phyloP scores from a whole-genome alignment of 2,888 invertebrate genomes.

The Caenorhabditis drosophilae region DNA sequence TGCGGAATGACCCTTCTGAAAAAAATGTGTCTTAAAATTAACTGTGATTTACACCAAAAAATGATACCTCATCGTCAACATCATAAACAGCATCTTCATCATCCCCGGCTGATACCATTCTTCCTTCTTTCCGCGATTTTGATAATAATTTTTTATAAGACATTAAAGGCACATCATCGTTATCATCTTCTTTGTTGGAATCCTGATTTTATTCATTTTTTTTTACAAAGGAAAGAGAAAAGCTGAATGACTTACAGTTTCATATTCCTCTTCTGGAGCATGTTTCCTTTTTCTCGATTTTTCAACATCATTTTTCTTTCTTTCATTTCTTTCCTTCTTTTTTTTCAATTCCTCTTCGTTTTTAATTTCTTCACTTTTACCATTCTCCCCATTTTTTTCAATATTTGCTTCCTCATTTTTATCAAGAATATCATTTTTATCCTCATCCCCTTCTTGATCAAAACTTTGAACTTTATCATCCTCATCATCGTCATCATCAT shows the following conservation, averaged over 20 bases:
- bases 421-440: constrained; percentile 9
- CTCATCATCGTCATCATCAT: constrained; percentile 21
- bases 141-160: constrained; percentile 21
- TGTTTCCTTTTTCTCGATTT: constrained; percentile 20
- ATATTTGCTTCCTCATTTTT: constrained; percentile 7
- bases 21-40: neutral
- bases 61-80: constrained; percentile 29
- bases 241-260: constrained; percentile 8
- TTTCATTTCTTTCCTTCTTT: neutral
- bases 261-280: constrained; percentile 34
- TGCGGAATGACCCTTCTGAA: constrained; percentile 23
- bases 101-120: constrained; percentile 15
- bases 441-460: constrained; percentile 2
- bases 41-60: too few species aligned
- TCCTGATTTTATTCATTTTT: constrained; percentile 13
- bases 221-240: neutral
- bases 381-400: neutral
- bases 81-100: constrained; percentile 25
- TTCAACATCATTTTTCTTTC: constrained; percentile 5
- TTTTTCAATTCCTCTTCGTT: neutral
- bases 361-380: constrained; percentile 3
- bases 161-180: constrained; percentile 23
- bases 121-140: constrained; percentile 22
- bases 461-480: constrained; percentile 3
- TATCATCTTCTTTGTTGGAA: constrained; percentile 20